These are phyloP conservation scores for Pachliopta kotzebuea DNA, from an alignment of 2,888 invertebrate species.

Conservation along the genomic window DNA sequence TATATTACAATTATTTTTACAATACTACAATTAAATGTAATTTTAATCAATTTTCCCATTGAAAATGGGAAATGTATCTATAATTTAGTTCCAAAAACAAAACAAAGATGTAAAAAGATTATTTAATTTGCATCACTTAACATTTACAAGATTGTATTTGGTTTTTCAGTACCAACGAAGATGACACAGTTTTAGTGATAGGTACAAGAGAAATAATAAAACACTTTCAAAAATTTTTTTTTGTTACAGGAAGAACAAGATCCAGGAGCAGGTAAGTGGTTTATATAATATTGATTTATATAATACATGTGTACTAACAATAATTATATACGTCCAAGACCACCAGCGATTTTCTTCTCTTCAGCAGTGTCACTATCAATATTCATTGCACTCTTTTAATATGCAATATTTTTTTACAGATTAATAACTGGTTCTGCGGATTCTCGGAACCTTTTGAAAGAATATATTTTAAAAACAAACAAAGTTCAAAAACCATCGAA, in stretches of 20 bases:
- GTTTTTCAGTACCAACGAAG: neutral
- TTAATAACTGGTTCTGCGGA: no score
- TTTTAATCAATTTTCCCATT: no score
- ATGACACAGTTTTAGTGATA: neutral
- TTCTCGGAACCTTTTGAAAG: no score
- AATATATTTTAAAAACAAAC: no score
- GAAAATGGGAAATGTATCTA: no score
- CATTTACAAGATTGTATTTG: neutral
- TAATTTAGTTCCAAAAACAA: no score
- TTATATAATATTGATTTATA: neutral
- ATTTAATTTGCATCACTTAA: no score
- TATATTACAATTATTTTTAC: no score
- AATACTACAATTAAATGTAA: no score
- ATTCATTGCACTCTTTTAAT: neutral
- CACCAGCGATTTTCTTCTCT: neutral
- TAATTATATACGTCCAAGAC: neutral
- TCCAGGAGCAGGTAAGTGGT: conserved; percentile 60
- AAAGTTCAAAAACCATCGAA: no score
- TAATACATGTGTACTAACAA: no score
- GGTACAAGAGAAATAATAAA: neutral
- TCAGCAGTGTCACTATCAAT: neutral
- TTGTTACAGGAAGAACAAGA: conserved; percentile 73
- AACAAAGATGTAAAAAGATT: no score
- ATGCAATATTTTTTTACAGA: neutral
- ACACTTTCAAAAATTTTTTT: conserved; percentile 25